Evolutionary conservation across 2,113 vertebrate genomes (phyloP).

Genomic region (Anarrhichthys ocellatus): DNA sequence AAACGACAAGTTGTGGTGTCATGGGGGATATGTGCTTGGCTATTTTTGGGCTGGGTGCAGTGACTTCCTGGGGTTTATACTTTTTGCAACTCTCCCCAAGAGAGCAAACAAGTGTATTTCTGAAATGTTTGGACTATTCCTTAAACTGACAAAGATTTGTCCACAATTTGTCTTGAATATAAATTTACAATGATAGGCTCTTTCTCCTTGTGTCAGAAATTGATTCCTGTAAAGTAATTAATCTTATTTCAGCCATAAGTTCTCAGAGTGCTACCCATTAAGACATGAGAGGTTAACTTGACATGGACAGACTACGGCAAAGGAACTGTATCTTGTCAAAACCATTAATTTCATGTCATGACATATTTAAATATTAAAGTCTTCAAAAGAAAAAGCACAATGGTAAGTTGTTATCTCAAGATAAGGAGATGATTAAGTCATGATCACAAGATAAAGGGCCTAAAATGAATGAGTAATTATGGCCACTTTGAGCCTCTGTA

Average conservation of each 20-base stretch:
- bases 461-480: background rate
- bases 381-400: background rate
- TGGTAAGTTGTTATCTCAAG: background rate
- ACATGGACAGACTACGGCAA: background rate
- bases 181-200: background rate
- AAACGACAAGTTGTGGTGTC: background rate
- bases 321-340: background rate
- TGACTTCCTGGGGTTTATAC: background rate
- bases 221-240: background rate
- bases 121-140: background rate
- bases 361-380: constrained; percentile 7
- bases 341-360: background rate
- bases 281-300: background rate
- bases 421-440: background rate
- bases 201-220: background rate
- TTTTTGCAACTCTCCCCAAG: background rate
- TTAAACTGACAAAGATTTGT: background rate
- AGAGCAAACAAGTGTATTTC: background rate
- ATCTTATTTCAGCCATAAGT: background rate
- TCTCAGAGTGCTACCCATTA: background rate
- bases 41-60: background rate
- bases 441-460: background rate
- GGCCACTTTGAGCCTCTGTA: background rate
- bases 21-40: background rate
- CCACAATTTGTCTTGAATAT: background rate